Conservation (phyloP, 2,888 invertebrate genomes). For the Willowsia nigromaculata region DNA sequence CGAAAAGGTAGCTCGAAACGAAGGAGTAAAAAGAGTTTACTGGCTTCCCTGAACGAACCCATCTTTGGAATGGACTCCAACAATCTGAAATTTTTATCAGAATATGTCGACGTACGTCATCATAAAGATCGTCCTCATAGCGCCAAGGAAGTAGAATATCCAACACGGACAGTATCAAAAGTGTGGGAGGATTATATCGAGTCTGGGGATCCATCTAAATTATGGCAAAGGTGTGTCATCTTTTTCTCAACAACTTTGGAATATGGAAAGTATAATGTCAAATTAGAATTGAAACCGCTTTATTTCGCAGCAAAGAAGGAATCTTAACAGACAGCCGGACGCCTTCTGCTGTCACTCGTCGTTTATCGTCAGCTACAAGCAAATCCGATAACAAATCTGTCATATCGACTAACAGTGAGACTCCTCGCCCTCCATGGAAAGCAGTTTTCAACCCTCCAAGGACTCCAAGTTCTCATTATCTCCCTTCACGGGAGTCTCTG, state of each 20-base stretch:
- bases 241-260: not conserved
- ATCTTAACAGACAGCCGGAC: not conserved
- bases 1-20: not conserved
- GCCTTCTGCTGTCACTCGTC: not conserved
- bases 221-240: conserved; percentile 13
- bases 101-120: not conserved
- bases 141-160: not conserved
- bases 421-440: not conserved
- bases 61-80: not conserved
- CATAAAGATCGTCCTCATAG: too few relatives aligned
- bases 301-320: conserved; percentile 2
- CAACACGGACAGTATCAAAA: not conserved
- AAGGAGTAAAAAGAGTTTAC: not conserved
- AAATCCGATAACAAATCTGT: not conserved
- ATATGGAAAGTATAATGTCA: not conserved
- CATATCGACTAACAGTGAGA: not conserved
- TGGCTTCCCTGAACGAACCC: not conserved
- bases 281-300: not conserved
- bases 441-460: not conserved
- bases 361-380: not conserved
- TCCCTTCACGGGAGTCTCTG: not conserved
- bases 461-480: not conserved
- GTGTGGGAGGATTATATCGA: conserved; percentile 45
- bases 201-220: conserved; percentile 23
- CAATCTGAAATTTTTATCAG: not conserved